Evolutionary conservation across 2,888 invertebrate species (phyloP).

Genomic region (Eupithecia centaureata): DNA sequence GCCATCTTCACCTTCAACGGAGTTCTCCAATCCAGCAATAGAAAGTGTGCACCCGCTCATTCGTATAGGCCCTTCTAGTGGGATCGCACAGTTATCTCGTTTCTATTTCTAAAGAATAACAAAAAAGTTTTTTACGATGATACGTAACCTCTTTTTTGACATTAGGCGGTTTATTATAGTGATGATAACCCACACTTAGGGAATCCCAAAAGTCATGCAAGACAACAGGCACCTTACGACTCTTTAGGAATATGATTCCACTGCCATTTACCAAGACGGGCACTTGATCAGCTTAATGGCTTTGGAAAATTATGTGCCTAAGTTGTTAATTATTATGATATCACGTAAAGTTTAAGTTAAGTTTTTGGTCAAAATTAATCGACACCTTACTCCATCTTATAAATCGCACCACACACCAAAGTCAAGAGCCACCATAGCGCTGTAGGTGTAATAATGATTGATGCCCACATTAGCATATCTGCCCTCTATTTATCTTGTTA

Average conservation of each 20-base stretch:
- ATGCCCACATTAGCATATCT: conserved; percentile 65
- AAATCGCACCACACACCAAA: conserved; percentile 27
- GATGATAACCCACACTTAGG: neutral
- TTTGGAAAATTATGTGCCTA: too few relatives aligned
- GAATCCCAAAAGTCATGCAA: neutral
- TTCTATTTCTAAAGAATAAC: too few relatives aligned
- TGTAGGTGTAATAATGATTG: conserved; percentile 65
- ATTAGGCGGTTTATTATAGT: too few relatives aligned
- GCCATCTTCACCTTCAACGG: too few relatives aligned
- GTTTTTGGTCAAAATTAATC: neutral
- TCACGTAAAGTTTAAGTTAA: neutral
- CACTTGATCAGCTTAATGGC: neutral
- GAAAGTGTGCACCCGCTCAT: too few relatives aligned
- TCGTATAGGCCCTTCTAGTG: too few relatives aligned
- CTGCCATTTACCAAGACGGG: neutral
- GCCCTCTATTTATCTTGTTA: conserved; percentile 62
- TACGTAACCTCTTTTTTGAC: too few relatives aligned
- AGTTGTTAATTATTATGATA: neutral
- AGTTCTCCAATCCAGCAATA: too few relatives aligned
- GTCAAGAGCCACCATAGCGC: conserved; percentile 27
- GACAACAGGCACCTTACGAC: neutral
- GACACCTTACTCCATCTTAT: conserved; percentile 9
- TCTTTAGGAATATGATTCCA: neutral
- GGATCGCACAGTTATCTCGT: too few relatives aligned
- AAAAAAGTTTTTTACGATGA: too few relatives aligned